Evolutionary conservation across 2,797 vertebrate genomes (phyloP), one percentile per base, ranked within the genome.

Genomic region (Australoheros facetus): DNA sequence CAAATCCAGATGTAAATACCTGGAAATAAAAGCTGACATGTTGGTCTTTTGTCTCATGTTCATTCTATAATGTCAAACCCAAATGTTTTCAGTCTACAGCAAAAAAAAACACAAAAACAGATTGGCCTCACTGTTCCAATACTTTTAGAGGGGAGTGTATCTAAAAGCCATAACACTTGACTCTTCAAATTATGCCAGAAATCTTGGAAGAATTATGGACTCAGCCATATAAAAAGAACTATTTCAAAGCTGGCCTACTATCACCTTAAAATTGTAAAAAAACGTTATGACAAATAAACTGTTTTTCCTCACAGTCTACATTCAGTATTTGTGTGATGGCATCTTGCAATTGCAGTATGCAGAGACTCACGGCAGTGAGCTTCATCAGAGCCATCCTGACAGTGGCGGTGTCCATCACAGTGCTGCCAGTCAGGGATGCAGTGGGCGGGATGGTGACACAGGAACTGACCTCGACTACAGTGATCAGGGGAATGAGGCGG

Each of bases 371-470:
- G 97, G 89, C 98, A 99, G 80, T 81, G 92, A 64, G 90, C 91
- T 91, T 99, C 98, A 0, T 99, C 98, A 0, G 96, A 97, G 71
- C 96, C 95, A 0, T 98, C 98, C 89, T 93, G 95, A 85, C 98
- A 99, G 85, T 99, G 96, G 13, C n/a, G 32, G 14, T 85, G 95
- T 0, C 97, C 97, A 0, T 99, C 97, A 0, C 98, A 99, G 7
- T 91, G 95, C 90, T 97, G 97, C 98, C 98, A 99, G 91, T 97
- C 97, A 0, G 97, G 97, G 75, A 99, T 96, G 81, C 98, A 99
- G 83, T 78, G 95, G 72, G 94, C 94, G 1, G 96, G 95, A 1
- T 94, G 95, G 66, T 75, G 95, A 81, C 98, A 99, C 78, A 94
- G 91, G 16, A 99, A 99, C 93, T 99, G 97, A 19, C 95, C 96